Evolutionary conservation across 2,888 invertebrate genomes (phyloP), one percentile per base, ranked within the genome.

Genomic region (Andrena marginata): DNA sequence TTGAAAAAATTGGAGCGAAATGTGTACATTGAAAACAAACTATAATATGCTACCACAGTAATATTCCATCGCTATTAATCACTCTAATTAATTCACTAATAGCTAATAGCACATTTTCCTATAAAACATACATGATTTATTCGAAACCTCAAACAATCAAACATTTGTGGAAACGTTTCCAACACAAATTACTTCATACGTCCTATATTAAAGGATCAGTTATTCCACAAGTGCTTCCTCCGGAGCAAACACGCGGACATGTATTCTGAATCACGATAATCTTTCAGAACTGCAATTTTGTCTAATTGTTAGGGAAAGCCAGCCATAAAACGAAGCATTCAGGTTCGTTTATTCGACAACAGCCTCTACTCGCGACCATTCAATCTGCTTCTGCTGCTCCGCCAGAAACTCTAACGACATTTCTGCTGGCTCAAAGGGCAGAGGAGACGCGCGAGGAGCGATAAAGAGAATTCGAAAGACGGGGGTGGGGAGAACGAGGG

Each of bases 381-480:
- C 64, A 42, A 23, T 29, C 29, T 31, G 29, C 49, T 20, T 35
- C 29, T 67, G 20, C 20, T 13, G 26, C 59, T 60, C n/a, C 16
- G 42, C 42, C 42, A 42, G 71, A 49, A 54, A 63, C 48, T 63
- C 63, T 10, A 35, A 35, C 74, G 49, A 62, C 56, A 49, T 49
- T 26, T 68, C 60, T 48, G 75, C 35, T n/a, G 75, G 54, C 23
- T 20, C 8, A 29, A 29, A 64, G 64, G n/a, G 23, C 67, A 13
- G 49, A n/a, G 48, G 23, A 49, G 48, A 48, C 51, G 31, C 51
- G 74, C 33, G 63, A 56, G 54, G 59, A 35, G 64, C 35, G 54
- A 51, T 68, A 69, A 64, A 20, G 49, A 23, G 33, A 23, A 59
- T 49, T 59, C 63, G 68, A 75, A 77, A 33, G 65, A 70, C 56